Base-by-base conservation (phyloP, 2,113 vertebrate genomes). In the Amazona guildingii region DNA sequence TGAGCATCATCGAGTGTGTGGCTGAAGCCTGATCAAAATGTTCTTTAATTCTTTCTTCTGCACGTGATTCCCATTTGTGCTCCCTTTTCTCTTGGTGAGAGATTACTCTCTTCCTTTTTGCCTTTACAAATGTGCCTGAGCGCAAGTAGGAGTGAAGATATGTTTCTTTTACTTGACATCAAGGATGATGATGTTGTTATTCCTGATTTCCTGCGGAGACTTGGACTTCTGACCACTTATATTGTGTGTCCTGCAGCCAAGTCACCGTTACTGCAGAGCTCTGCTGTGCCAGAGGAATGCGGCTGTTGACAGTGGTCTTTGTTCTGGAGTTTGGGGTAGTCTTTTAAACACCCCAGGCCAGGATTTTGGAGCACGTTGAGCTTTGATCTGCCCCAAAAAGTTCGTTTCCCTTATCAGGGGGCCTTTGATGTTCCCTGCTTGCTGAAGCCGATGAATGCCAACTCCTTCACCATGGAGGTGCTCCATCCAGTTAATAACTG, bases 341-440 rank as follows among this genome's bases (percentile, higher is more conserved):
- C 44, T 57, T 89, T n/a, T 16, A 54, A 88, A 29, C 64, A 52
- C n/a, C 82, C 64, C 2, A 0, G 49, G 81, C 72, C n/a, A 9
- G 11, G 66, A 16, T 19, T 57, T 4, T 51, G 85, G 37, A 72
- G 64, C 0, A 3, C 1, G 3, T 55, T 3, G 33, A 68, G 88
- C 83, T 94, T 96, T 91, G 69, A 75, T 89, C 79, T 93, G 73
- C 72, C 33, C 52, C 3, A 2, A 21, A 86, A 72, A 29, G 74
- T 82, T 91, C 3, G 3, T 39, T 31, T 54, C 33, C 13, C 55
- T 43, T 83, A 44, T 67, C 89, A 66, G 82, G 75, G 57, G 41
- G 55, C 85, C 94, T 96, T 92, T 92, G 84, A 94, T 86, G 78
- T 75, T 66, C 52, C 72, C 52, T 68, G 55, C 74, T 93, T 33